Conservation (phyloP, 2,797 vertebrate species). For the Centropyge bicolor region DNA sequence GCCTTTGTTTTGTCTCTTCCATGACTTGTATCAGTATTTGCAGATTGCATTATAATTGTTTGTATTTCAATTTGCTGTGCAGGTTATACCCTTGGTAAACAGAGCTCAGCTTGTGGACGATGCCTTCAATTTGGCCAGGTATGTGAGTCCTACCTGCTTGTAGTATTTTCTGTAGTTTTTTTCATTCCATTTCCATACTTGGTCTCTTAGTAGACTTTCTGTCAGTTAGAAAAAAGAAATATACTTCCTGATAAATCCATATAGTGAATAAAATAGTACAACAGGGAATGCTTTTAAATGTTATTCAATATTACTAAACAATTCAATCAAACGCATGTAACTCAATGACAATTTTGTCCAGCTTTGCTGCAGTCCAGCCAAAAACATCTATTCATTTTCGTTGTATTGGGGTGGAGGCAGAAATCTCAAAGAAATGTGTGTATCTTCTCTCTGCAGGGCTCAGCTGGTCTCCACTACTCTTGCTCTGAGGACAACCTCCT, state of each 20-base stretch:
- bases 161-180: background rate
- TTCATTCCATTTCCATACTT: background rate
- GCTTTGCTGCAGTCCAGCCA: background rate
- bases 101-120: constrained; percentile 93
- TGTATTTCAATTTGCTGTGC: constrained; percentile 20
- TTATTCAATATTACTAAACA: no score
- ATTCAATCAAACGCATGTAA: no score
- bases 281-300: no score
- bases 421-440: background rate
- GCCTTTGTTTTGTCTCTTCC: background rate
- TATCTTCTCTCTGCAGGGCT: constrained; percentile 57
- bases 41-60: background rate
- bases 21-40: background rate
- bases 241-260: no score
- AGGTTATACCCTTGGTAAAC: constrained; percentile 91
- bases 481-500: constrained; percentile 88
- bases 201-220: no score
- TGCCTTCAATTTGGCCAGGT: constrained; percentile 93
- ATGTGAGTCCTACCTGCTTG: constrained; percentile 43
- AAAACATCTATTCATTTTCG: background rate
- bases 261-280: no score
- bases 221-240: background rate
- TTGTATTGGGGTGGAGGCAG: background rate
- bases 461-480: constrained; percentile 67
- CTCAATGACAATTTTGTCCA: no score